Base-by-base conservation (phyloP, 1,140 invertebrate species). In the Platorchestia sp. region DNA sequence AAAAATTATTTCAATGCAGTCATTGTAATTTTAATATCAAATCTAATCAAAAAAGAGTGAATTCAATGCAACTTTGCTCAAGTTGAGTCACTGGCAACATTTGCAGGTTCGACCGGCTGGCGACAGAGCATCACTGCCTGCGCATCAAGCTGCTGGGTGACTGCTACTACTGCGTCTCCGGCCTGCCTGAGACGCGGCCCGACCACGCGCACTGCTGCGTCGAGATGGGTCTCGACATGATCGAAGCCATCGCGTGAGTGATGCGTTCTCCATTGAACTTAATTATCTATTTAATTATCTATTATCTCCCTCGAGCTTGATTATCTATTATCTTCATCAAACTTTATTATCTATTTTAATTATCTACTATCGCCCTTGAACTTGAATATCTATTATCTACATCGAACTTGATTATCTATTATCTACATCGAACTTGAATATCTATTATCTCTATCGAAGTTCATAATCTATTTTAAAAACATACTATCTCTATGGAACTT, bases 191-290 rank as follows among this genome's bases (percentile, higher is more conserved):
- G 97, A 98, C 98, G 0, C 97, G 99, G 91, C 98, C 98, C 51
- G 99, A 99, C 97, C 99, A 99, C 97, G 99, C 99, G 95, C 98
- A 99, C 96, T 99, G 99, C 97, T 99, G 99, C 97, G 99, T 99
- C 0, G 99, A 99, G 97, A 99, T 99, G 99, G 99, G 99, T 43
- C 97, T 99, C 86, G 99, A 99, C 97, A 99, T 99, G 99, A 99
- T 99, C 97, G 98, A 99, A 97, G 99, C 99, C 42, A 99, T 99
- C 97, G 98, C 98, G 98, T 99, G 97, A 98, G 98, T 98, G 41
- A 5, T 90, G 10, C 41, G 7, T 90, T 42, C 0, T 36, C 7
- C 86, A 87, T 40, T 75, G 59, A 14, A 40, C 59, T 75, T 75
- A 75, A 14, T 75, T 40, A 19, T 75, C 16, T 75, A 19, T 75